Conservation (phyloP, 2,797 vertebrate species). For the Sebastes paucispinis region DNA sequence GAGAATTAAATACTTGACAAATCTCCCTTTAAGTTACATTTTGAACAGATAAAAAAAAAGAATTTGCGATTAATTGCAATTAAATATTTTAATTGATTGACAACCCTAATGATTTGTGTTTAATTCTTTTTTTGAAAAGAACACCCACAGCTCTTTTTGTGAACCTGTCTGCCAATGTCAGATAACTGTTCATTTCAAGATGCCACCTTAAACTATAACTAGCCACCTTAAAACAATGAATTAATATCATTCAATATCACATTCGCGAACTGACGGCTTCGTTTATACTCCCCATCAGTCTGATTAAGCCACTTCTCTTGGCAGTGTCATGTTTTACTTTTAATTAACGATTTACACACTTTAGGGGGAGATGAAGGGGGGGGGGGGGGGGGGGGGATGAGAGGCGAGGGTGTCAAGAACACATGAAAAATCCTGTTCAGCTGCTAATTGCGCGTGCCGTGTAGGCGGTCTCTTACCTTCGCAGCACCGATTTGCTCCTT, state of each 20-base stretch:
- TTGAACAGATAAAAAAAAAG: no score
- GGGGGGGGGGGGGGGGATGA: neutral
- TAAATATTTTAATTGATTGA: no score
- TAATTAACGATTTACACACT: slow-evolving; percentile 52
- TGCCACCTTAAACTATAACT: neutral
- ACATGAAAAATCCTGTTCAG: slow-evolving; percentile 20
- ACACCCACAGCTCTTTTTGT: neutral
- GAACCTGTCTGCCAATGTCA: neutral
- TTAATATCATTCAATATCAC: neutral
- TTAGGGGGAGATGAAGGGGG: slow-evolving; percentile 1
- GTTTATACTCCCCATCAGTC: slow-evolving; percentile 7
- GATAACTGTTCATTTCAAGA: neutral
- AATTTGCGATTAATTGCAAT: no score
- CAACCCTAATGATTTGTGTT: neutral
- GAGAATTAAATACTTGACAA: no score
- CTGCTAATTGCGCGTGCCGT: slow-evolving; percentile 36
- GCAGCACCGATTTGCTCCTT: slow-evolving; percentile 98
- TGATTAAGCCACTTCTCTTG: slow-evolving; percentile 37
- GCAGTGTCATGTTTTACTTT: slow-evolving; percentile 41
- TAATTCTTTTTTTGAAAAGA: neutral
- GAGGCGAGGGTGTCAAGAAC: slow-evolving; percentile 16
- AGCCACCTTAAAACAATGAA: neutral
- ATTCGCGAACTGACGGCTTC: slow-evolving; percentile 15
- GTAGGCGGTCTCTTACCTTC: slow-evolving; percentile 88
- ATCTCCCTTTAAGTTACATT: no score